Base-by-base conservation (phyloP, 2,888 invertebrate species). In the Lacanobia oleracea region DNA sequence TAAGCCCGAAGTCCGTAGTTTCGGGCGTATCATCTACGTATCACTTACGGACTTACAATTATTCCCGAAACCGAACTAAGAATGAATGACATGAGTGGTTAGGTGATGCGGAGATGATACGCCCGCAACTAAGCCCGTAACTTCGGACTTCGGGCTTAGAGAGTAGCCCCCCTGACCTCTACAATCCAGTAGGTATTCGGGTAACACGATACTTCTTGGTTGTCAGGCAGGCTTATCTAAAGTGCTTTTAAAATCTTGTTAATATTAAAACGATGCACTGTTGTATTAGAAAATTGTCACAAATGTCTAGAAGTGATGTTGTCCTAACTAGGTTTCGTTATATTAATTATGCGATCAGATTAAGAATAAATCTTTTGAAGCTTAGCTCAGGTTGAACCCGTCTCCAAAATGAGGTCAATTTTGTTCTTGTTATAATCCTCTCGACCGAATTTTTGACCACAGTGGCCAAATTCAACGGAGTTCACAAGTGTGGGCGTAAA, bases 281-380 rank as follows among this genome's bases (percentile, higher is more conserved):
- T 84, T 84, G 67, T 84, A 82, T 76, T 63, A 45, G 54, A 57
- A 54, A 76, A 40, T 59, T 72, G 81, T 76, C 82, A 84, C 84
- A 77, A 73, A 59, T 53, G 18, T 73, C 6, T 72, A 53, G 21
- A 61, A 23, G 9, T 40, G 51, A 68, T 50, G 10, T 48, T 61
- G 54, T 56, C 10, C 1, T 27, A 51, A 3, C 9, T 75, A 72
- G 27, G 1, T 21, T 43, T 50, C 54, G 27, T 37, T 43, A 50
- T 12, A 40, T 27, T 51, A 14, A 27, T 27, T 40, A 43, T 33
- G 45, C n/a, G 12, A 40, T 70, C 27, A 12, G 51, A 48, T 69
- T 53, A 53, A 56, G 48, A 43, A 66, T 23, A 61, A 21, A 14
- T 2, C n/a, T n/a, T 8, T 40, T 16, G 16, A 40, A 40, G 14